Evolutionary conservation across 1,140 invertebrate species (phyloP), one percentile per base, ranked within the genome.

Genomic region (Gonatopus flavifemur): DNA sequence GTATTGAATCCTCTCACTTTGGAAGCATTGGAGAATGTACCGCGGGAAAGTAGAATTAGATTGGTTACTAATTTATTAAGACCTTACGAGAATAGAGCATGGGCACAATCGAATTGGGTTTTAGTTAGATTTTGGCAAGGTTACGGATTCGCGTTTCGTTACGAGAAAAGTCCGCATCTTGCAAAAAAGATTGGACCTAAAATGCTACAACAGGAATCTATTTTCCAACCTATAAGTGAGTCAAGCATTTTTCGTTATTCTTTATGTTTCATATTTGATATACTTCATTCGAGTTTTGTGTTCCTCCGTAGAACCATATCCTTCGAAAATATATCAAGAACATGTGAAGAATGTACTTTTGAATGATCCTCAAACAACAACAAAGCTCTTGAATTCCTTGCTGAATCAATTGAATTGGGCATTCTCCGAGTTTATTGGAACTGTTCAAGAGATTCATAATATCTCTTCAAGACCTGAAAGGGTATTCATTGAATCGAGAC

Each of bases 101-200:
- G 90, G 90, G 90, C 89, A 0, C 89, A 93, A 58, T 90, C 87
- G 22, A 93, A 93, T 73, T 93, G 90, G 88, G 85, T 93, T 35
- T 70, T 94, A 5, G 84, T 92, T 4, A 77, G 90, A 46, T 88
- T 93, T 57, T 94, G 91, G 91, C 83, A 91, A 72, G 91, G 91
- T 1, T 81, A 86, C 64, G 90, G 89, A 0, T 93, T 89, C 76
- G 89, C 85, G 0, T 92, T 88, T 72, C 81, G 88, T n/a, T 90
- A 91, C 59, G 79, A 81, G 2, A 82, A 81, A 38, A 82, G 83
- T 40, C 82, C 83, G 2, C 83, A 86, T 68, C 66, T 85, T 52
- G 71, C 59, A 35, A 79, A 73, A 51, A 82, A 72, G 66, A 62
- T 78, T 21, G 77, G 77, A 9, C 74, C 77, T 3, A 77, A 77